A percentile compares a stretch with the other conserved stretches of the same genome.
Conservation (phyloP, 2,797 vertebrate genomes). For the Rhinoraja longicauda region DNA sequence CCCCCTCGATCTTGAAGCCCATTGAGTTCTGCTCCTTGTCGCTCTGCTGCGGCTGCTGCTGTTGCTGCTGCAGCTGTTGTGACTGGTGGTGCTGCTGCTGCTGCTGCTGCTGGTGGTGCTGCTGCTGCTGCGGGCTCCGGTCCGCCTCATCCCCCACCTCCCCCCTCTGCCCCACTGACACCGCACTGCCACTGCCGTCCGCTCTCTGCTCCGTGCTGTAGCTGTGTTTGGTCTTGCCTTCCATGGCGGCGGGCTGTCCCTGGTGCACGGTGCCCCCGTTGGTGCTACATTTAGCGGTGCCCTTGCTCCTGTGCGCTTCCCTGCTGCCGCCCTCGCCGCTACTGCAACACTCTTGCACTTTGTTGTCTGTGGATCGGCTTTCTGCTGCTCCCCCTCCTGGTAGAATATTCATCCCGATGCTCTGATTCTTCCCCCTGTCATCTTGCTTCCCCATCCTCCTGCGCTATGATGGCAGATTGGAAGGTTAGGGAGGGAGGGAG, state of each 20-base stretch:
- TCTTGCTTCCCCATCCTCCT: constrained; percentile 33
- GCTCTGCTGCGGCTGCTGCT: constrained; percentile 66
- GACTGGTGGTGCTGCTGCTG: constrained; percentile 51
- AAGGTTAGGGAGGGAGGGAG: background rate
- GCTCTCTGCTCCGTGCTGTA: background rate
- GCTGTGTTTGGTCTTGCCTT: background rate
- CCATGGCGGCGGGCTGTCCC: constrained; percentile 4
- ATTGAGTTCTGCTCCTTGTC: constrained; percentile 91
- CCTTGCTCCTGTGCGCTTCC: constrained; percentile 68
- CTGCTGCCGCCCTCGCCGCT: constrained; percentile 64
- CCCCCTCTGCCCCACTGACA: background rate
- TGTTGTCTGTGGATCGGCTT: constrained; percentile 24
- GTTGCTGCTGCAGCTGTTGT: constrained; percentile 58
- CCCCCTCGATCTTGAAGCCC: constrained; percentile 78
- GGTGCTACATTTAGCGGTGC: constrained; percentile 61
- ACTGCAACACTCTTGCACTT: constrained; percentile 61
- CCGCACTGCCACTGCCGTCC: background rate
- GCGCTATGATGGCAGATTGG: background rate
- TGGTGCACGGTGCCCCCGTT: constrained; percentile 51
- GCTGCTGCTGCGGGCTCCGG: constrained; percentile 61
- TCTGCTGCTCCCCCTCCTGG: constrained; percentile 37
- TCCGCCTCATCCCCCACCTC: constrained; percentile 67
- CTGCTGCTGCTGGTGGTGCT: constrained; percentile 64
- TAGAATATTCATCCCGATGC: constrained; percentile 29
- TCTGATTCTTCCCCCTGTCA: constrained; percentile 36